Percentiles rank a stretch among this genome's conserved stretches.
phyloP scores from a whole-genome alignment of 2,113 vertebrate genomes.

The Trachemys scripta region DNA sequence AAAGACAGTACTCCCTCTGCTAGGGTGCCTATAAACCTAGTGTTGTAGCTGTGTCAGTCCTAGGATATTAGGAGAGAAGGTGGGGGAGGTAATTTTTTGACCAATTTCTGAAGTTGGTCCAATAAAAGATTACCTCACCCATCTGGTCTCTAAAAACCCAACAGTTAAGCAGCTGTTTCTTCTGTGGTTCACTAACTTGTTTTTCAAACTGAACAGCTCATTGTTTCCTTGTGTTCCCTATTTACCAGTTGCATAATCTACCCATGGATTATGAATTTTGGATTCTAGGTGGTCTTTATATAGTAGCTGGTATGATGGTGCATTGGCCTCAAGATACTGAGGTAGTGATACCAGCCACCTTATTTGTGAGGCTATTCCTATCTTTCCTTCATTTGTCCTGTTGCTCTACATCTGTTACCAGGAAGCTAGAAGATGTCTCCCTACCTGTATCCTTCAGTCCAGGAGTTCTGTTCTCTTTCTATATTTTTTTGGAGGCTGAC shows the following conservation, averaged over 20 bases:
- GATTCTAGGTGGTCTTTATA: no score
- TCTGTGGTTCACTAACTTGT: not conserved
- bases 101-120: not conserved
- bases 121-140: no score
- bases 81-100: not conserved
- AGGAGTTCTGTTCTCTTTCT: not conserved
- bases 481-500: not conserved
- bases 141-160: no score
- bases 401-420: no score
- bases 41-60: not conserved
- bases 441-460: not conserved
- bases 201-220: no score
- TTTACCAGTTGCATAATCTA: not conserved
- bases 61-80: not conserved
- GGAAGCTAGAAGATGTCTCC: no score
- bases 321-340: not conserved
- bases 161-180: not conserved
- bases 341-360: no score
- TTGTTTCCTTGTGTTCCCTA: not conserved
- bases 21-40: not conserved
- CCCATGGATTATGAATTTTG: no score
- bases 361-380: no score
- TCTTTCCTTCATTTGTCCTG: not conserved
- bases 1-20: not conserved
- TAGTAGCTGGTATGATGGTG: not conserved